These are phyloP conservation scores for Nerophis ophidion DNA, from an alignment of 2,113 vertebrate genomes.

Conservation along the genomic window DNA sequence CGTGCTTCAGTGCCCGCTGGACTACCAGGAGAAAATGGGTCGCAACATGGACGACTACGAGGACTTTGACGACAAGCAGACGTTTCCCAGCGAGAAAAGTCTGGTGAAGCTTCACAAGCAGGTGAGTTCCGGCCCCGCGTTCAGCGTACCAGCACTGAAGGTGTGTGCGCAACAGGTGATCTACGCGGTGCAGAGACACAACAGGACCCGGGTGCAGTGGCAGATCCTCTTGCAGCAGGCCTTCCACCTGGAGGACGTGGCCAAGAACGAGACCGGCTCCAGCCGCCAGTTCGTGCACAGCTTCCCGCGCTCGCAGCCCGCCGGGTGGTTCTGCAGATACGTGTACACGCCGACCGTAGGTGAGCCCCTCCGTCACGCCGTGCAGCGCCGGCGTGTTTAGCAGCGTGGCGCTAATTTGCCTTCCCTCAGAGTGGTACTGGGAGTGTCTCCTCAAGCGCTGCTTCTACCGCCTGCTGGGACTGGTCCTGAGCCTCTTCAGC, in stretches of 20 bases:
- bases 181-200: slow-evolving; percentile 92
- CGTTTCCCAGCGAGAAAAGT: slow-evolving; percentile 88
- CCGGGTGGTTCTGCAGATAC: slow-evolving; percentile 79
- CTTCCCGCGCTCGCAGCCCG: slow-evolving; percentile 79
- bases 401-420: background rate
- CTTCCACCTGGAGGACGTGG: slow-evolving; percentile 91
- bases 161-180: slow-evolving; percentile 76
- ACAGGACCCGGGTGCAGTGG: slow-evolving; percentile 93
- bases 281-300: slow-evolving; percentile 85
- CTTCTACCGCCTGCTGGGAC: slow-evolving; percentile 84
- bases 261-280: slow-evolving; percentile 89
- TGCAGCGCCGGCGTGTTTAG: slow-evolving; percentile 41
- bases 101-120: slow-evolving; percentile 94
- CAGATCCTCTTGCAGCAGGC: slow-evolving; percentile 91
- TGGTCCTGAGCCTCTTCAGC: slow-evolving; percentile 82
- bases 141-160: background rate
- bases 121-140: slow-evolving; percentile 57
- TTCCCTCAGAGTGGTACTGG: slow-evolving; percentile 87
- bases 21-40: slow-evolving; percentile 97
- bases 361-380: slow-evolving; percentile 40
- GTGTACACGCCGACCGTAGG: slow-evolving; percentile 86
- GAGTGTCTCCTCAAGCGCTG: slow-evolving; percentile 87
- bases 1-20: slow-evolving; percentile 80
- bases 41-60: slow-evolving; percentile 98
- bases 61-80: slow-evolving; percentile 93